These are phyloP conservation scores for Hecatera dysodea DNA, from an alignment of 2,888 invertebrate genomes.

Conservation along the genomic window DNA sequence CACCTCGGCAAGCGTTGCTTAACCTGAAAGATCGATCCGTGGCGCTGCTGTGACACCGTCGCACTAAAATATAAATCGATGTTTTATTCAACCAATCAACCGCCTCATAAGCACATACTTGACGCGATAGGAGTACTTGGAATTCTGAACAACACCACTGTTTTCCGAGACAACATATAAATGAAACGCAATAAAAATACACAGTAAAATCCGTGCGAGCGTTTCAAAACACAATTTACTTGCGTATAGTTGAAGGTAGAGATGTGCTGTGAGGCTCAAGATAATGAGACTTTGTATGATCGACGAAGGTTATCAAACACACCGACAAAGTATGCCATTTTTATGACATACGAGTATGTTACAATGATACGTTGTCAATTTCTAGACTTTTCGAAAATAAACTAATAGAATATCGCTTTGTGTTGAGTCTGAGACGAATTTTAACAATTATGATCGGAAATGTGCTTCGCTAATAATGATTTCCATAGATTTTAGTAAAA, in stretches of 20 bases:
- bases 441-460: no score
- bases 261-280: conserved; percentile 30
- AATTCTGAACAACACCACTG: conserved; percentile 56
- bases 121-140: conserved; percentile 45
- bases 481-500: no score
- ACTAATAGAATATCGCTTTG: no score
- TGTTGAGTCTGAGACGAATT: no score
- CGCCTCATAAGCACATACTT: conserved; percentile 61
- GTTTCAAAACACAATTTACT: conserved; percentile 47
- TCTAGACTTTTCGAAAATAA: no score
- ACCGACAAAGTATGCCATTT: neutral
- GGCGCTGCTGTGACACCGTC: neutral
- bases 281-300: neutral
- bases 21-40: neutral
- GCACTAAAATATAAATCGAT: conserved; percentile 62
- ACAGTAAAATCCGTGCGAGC: conserved; percentile 67
- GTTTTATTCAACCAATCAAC: conserved; percentile 64
- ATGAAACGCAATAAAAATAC: conserved; percentile 70
- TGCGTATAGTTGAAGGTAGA: conserved; percentile 35
- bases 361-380: no score
- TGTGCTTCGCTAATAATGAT: no score
- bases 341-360: neutral
- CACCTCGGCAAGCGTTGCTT: neutral
- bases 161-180: conserved; percentile 67
- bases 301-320: neutral